Percentiles rank a stretch among this genome's conserved stretches.
phyloP scores from a whole-genome alignment of 2,888 invertebrate genomes.

The Chorisops tibialis region DNA sequence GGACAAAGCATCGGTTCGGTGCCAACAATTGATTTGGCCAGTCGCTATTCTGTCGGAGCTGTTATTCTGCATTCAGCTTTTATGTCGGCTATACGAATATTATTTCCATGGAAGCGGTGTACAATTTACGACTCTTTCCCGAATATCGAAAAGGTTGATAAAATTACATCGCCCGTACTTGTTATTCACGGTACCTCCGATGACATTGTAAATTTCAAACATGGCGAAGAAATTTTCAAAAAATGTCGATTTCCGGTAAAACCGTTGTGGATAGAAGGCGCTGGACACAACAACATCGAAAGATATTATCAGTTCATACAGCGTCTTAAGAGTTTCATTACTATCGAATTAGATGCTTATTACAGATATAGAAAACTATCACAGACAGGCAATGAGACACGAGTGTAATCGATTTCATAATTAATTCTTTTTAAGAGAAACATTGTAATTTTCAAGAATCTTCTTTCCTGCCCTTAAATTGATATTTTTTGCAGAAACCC shows the following conservation, averaged over 20 bases:
- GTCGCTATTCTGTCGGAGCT: slow-evolving; percentile 88
- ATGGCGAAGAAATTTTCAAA: slow-evolving; percentile 95
- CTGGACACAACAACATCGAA: slow-evolving; percentile 98
- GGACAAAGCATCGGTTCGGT: slow-evolving; percentile 99
- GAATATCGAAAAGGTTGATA: slow-evolving; percentile 98
- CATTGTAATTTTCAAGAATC: too few relatives aligned
- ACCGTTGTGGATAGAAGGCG: slow-evolving; percentile 93
- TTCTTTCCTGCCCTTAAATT: too few relatives aligned
- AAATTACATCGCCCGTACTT: slow-evolving; percentile 94
- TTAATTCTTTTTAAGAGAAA: too few relatives aligned
- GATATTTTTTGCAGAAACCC: too few relatives aligned
- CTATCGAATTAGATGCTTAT: slow-evolving; percentile 65
- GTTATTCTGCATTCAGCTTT: slow-evolving; percentile 96
- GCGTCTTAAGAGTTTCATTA: slow-evolving; percentile 92
- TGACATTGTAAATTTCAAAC: slow-evolving; percentile 98
- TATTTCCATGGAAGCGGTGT: slow-evolving; percentile 93
- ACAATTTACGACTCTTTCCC: slow-evolving; percentile 98
- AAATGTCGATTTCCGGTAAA: slow-evolving; percentile 94
- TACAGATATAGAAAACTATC: neutral
- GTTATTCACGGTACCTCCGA: slow-evolving; percentile 99
- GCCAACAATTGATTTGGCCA: slow-evolving; percentile 93
- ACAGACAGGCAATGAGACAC: too few relatives aligned
- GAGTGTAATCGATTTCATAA: too few relatives aligned
- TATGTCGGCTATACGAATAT: slow-evolving; percentile 97
- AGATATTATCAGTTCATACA: slow-evolving; percentile 95